Evolutionary conservation across 2,113 vertebrate genomes (phyloP).

Genomic region (Archilochus colubris): DNA sequence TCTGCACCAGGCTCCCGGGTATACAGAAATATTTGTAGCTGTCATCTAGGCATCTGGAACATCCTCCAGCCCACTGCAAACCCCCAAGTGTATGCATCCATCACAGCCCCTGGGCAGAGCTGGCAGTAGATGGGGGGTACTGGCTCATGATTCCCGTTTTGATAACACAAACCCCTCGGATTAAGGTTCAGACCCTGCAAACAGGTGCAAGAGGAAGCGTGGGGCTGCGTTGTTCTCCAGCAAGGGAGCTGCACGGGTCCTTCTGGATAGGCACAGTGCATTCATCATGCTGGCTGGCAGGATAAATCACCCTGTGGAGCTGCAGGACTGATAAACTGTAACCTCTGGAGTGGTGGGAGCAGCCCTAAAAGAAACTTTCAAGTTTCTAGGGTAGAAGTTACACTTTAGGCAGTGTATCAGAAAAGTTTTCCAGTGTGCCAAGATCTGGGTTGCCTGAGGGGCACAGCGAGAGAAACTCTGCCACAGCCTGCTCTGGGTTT

Average conservation of each 20-base stretch:
- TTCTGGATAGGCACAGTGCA: accelerated
- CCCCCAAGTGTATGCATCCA: neutral
- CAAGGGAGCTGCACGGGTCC: neutral
- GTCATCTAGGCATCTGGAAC: neutral
- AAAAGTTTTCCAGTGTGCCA: neutral
- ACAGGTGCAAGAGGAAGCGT: neutral
- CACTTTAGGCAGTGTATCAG: neutral
- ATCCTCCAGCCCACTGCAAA: neutral
- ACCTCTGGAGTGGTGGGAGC: neutral
- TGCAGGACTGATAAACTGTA: neutral
- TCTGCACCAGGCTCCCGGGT: neutral
- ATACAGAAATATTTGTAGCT: neutral
- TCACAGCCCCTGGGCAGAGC: neutral
- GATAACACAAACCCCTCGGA: neutral
- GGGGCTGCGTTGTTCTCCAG: accelerated
- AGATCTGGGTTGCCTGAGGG: neutral
- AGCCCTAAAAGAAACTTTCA: neutral
- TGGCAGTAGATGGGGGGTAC: neutral
- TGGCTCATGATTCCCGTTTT: neutral
- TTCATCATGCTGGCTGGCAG: accelerated
- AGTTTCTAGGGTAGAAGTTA: neutral
- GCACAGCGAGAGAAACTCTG: neutral
- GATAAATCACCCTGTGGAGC: neutral
- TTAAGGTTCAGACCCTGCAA: neutral
- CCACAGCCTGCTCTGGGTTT: neutral